Evolutionary conservation across 2,113 vertebrate genomes (phyloP).

Genomic region (Vimba vimba): DNA sequence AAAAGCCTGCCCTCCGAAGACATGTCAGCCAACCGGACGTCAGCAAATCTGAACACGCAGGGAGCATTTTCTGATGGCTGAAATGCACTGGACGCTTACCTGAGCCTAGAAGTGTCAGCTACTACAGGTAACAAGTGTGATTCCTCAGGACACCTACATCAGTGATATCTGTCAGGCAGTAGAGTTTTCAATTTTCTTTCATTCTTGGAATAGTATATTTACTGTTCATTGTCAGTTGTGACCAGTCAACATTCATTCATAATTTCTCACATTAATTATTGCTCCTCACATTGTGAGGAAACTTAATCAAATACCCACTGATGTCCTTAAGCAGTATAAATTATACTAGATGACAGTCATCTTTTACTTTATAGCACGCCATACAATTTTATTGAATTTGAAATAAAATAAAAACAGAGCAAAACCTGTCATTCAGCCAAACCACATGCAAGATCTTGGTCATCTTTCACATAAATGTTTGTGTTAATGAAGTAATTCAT

Average conservation of each 20-base stretch:
- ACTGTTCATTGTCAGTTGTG: neutral
- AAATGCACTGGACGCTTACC: neutral
- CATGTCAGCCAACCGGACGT: neutral
- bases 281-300: neutral
- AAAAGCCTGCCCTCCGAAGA: neutral
- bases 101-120: neutral
- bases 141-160: neutral
- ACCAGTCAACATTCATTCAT: neutral
- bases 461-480: constrained; percentile 29
- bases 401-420: neutral
- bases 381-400: neutral
- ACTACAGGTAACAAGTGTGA: neutral
- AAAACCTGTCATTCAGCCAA: neutral
- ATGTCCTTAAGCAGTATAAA: neutral
- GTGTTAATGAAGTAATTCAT: neutral
- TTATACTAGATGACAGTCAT: neutral
- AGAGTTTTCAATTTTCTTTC: neutral
- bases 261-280: neutral
- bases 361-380: neutral
- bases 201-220: neutral
- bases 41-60: neutral
- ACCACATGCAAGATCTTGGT: constrained; percentile 7
- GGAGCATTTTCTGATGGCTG: constrained; percentile 1
- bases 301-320: neutral
- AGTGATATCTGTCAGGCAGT: neutral